A percentile compares a stretch with the other conserved stretches of the same genome.
Conservation (phyloP, 35 echinoderm and acorn worm species). For the Strongylocentrotus purpuratus region DNA sequence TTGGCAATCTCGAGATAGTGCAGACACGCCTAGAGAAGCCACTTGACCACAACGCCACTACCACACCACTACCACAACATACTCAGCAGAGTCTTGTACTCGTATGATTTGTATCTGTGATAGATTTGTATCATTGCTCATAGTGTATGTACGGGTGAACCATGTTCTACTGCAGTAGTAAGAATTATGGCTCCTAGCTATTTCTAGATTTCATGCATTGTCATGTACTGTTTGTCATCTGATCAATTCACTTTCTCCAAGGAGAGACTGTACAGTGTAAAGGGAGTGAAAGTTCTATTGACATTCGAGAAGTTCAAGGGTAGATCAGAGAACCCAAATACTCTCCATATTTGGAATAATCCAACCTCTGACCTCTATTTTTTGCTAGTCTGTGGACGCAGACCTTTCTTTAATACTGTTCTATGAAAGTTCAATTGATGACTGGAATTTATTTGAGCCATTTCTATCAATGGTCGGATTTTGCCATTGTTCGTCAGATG, state of each 20-base stretch:
- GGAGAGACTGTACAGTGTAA: neutral
- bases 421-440: no score
- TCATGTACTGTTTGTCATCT: neutral
- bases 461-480: no score
- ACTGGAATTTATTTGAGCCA: no score
- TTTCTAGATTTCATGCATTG: neutral
- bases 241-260: neutral
- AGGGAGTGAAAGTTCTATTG: neutral
- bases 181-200: neutral
- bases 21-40: no score
- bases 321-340: neutral
- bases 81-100: no score
- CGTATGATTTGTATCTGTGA: no score
- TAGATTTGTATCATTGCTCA: no score
- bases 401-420: neutral
- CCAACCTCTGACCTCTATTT: neutral
- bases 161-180: neutral
- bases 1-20: no score
- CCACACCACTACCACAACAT: no score
- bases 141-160: no score
- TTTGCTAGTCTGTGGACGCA: neutral
- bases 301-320: neutral
- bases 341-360: constrained; percentile 3
- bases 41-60: no score
- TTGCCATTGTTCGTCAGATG: no score